Base-by-base conservation (phyloP, 2,888 invertebrate species). In the Selenia dentaria region DNA sequence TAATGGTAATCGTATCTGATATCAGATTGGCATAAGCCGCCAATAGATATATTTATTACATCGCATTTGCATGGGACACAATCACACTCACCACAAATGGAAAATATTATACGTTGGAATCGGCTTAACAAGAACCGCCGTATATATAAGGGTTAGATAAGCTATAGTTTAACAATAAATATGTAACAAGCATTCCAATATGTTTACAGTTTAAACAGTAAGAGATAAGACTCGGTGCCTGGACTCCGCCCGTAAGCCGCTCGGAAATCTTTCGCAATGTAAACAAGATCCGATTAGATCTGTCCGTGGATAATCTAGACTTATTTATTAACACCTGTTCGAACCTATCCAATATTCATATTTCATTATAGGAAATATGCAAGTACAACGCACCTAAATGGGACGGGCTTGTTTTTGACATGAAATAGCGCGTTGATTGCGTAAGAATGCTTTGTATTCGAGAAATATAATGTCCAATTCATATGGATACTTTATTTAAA, bases 221-320 rank as follows among this genome's bases (percentile, higher is more conserved):
- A 56, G 37, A 67, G 82, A 84, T 83, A 83, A 73, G 64, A 59
- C 48, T 51, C 37, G 25, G 38, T 41, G 14, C 20, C 55, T 43
- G 47, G 43, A 57, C 54, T 55, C 47, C 54, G 58, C 59, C 56
- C 51, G 56, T 57, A 59, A 54, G 62, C 57, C 61, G 60, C 50
- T 54, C 47, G 57, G 70, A 69, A 74, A 72, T 71, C 70, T 75
- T 74, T 80, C 67, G 70, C 73, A 78, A 76, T 83, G 83, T 83
- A 83, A 85, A 88, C 85, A 86, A 73, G 83, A 83, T 80, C 74
- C 64, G 86, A 88, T 87, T 83, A 85, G 79, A 85, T 81, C 70
- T 67, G 63, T 71, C 69, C 38, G 48, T 59, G 68, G 80, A 82
- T 83, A 79, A 83, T 83, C 78, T 73, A 61, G 70, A 51, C 70